Evolutionary conservation across 2,888 invertebrate species (phyloP).

Genomic region (Rhagophthalmus giganteus): DNA sequence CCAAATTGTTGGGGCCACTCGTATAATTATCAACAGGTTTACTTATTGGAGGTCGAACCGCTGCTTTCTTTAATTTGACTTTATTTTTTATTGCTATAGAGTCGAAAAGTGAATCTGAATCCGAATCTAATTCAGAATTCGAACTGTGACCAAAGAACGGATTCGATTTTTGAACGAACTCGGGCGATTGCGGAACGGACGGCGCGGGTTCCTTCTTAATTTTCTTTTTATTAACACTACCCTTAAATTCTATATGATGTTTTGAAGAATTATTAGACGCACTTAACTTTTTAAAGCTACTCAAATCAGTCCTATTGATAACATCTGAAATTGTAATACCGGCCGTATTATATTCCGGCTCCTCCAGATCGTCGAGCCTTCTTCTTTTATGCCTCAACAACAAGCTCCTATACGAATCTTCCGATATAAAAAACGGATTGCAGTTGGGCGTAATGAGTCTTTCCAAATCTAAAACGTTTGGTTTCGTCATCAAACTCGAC

Average conservation of each 20-base stretch:
- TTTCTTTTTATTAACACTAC: constrained; percentile 37
- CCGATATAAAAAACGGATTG: constrained; percentile 59
- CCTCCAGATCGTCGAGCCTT: constrained; percentile 70
- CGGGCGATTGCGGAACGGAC: constrained; percentile 25
- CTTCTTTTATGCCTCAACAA: constrained; percentile 71
- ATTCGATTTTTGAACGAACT: constrained; percentile 32
- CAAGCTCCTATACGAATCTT: constrained; percentile 71
- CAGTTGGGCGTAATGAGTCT: constrained; percentile 50
- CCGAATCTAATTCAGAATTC: constrained; percentile 47
- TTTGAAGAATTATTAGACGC: constrained; percentile 33
- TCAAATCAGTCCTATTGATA: constrained; percentile 56
- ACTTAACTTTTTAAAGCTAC: constrained; percentile 50
- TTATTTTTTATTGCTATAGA: constrained; percentile 24
- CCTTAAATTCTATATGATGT: constrained; percentile 43
- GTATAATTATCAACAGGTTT: constrained; percentile 16
- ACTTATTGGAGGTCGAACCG: constrained; percentile 1
- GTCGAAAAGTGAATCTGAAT: constrained; percentile 46
- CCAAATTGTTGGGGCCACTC: constrained; percentile 5
- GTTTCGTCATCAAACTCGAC: constrained; percentile 55
- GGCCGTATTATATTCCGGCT: constrained; percentile 75
- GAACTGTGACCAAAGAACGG: constrained; percentile 43
- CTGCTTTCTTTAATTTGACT: constrained; percentile 19
- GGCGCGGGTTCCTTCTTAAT: constrained; percentile 38
- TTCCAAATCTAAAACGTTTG: constrained; percentile 53
- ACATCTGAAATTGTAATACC: constrained; percentile 77